A percentile compares a stretch with the other conserved stretches of the same genome.
Evolutionary conservation across 1,140 invertebrate genomes (phyloP).

Genomic region (Pseudomyrmex gracilis): DNA sequence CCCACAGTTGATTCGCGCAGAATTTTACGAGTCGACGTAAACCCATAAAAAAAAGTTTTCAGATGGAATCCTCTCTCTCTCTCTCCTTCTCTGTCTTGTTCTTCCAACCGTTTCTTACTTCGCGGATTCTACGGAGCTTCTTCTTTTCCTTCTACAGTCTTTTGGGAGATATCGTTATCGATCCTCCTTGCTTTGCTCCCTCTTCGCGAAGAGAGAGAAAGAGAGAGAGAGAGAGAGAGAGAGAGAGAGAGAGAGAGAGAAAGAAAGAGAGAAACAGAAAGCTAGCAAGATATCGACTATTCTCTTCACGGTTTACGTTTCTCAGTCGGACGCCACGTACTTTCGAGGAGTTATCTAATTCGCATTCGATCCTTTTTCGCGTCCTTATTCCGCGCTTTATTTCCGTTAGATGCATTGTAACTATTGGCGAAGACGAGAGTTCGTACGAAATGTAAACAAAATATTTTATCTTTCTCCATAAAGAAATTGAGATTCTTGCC

Average conservation of each 20-base stretch:
- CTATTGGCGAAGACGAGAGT: too few species aligned
- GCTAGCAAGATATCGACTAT: slow-evolving; percentile 41
- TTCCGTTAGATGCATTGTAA: slow-evolving; percentile 4
- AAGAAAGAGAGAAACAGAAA: too few species aligned
- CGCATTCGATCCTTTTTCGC: slow-evolving; percentile 33
- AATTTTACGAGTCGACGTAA: slow-evolving; percentile 69
- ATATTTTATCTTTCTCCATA: not conserved
- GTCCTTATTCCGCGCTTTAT: slow-evolving; percentile 12
- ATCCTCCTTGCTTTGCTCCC: not conserved
- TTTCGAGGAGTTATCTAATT: slow-evolving; percentile 41
- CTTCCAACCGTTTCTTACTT: not conserved
- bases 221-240: too few species aligned
- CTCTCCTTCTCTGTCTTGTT: not conserved
- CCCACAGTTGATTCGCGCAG: slow-evolving; percentile 61
- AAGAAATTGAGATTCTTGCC: slow-evolving; percentile 4
- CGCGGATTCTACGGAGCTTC: slow-evolving; percentile 25
- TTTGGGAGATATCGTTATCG: slow-evolving; percentile 60
- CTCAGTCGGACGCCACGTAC: slow-evolving; percentile 45
- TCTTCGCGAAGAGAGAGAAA: not conserved
- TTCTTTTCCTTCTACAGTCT: slow-evolving; percentile 48
- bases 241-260: too few species aligned
- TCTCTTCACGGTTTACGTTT: slow-evolving; percentile 31
- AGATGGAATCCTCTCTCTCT: slow-evolving; percentile 49
- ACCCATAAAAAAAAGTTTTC: slow-evolving; percentile 70
- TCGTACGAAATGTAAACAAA: not conserved